These are phyloP conservation scores for Chloroclysta siterata DNA, from an alignment of 2,888 invertebrate species.

Conservation along the genomic window DNA sequence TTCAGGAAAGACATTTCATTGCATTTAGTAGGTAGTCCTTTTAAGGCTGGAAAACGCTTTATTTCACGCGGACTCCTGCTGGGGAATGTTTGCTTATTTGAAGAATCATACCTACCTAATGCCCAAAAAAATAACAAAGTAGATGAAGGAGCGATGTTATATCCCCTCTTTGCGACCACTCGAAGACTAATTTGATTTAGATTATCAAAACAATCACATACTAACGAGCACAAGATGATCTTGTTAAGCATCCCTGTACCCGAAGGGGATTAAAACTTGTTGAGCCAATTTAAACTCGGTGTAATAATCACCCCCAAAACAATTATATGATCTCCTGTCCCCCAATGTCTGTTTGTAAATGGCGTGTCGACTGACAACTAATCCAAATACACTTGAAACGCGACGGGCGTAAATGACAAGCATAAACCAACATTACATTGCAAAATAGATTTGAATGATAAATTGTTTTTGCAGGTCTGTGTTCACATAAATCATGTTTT, in stretches of 20 bases:
- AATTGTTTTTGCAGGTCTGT: constrained; percentile 32
- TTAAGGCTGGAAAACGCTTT: background rate
- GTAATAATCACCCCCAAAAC: constrained; percentile 74
- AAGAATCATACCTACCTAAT: background rate
- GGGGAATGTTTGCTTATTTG: background rate
- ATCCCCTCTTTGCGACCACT: background rate
- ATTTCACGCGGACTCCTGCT: background rate
- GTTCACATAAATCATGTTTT: background rate
- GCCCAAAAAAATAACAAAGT: background rate
- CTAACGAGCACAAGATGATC: constrained; percentile 49
- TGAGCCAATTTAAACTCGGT: constrained; percentile 74
- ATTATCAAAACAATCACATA: constrained; percentile 46
- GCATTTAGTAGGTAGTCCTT: background rate
- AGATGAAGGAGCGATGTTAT: background rate
- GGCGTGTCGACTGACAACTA: constrained; percentile 65
- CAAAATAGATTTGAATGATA: constrained; percentile 45
- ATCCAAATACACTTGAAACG: constrained; percentile 53
- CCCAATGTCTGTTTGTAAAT: constrained; percentile 67
- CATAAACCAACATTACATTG: constrained; percentile 46
- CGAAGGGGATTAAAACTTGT: constrained; percentile 72
- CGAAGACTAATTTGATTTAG: constrained; percentile 37
- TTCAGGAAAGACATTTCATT: constrained; percentile 2
- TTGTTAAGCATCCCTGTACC: constrained; percentile 56
- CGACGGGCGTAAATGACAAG: constrained; percentile 43
- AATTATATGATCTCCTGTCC: constrained; percentile 72